Base-by-base conservation (phyloP, 2,888 invertebrate genomes). In the Doris montereyensis region DNA sequence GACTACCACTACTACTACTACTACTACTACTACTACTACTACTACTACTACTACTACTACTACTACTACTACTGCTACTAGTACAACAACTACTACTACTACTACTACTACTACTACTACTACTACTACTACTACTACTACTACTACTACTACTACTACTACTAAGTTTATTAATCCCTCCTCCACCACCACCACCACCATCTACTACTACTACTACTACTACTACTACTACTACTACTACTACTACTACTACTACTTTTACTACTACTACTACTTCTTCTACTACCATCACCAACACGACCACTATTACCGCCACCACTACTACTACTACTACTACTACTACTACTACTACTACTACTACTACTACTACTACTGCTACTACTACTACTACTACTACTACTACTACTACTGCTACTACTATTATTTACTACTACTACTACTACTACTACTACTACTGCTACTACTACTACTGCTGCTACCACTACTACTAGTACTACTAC, bases 61-160 rank as follows among this genome's bases (percentile, higher is more conserved):
- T 52, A 52, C 52, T 52, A 52, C 52, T 52, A 52, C 52, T 52
- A 52, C 52, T 52, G 17, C 52, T 52, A 52, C 52, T 52, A 52
- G 10, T 52, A 67, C 67, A 26, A 67, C 67, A 26, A 67, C 67
- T 67, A 67, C 67, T 67, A 67, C 67, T 67, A 67, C 67, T 67
- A 67, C 67, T 67, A 67, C 67, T 67, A 67, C 67, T 67, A 67
- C 67, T 67, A 21, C 67, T 28, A 67, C 21, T 26, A 67, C 28
- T 67, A 26, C 21, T 67, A 67, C 21, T 67, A 67, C 24, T 67
- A 67, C 21, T 67, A 67, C 67, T 67, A 67, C 67, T 67, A 67
- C 67, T 67, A 67, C 67, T 67, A 67, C 67, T 67, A 67, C 67
- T 67, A 67, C 67, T 67, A 67, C 67, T 67, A 67, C 67, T 67